phyloP scores from a whole-genome alignment of 2,797 vertebrate genomes.

The Tragelaphus oryx region DNA sequence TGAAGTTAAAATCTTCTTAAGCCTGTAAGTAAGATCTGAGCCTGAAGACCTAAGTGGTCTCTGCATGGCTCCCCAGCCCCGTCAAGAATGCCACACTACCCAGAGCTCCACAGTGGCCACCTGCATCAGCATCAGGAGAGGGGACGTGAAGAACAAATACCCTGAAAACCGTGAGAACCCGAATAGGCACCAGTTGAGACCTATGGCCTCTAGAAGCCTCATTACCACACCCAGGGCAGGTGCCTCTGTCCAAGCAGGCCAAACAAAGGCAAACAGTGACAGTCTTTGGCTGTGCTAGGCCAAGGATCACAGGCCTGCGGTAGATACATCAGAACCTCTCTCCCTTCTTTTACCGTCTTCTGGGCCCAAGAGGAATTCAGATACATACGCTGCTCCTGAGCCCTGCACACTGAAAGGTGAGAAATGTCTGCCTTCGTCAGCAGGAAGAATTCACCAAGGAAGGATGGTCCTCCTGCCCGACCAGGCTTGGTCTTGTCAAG shows the following conservation, averaged over 20 bases:
- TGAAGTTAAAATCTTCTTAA: not conserved
- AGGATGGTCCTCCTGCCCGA: not conserved
- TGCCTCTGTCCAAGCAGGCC: slow-evolving; percentile 37
- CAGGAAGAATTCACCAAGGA: slow-evolving; percentile 7
- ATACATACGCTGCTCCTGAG: slow-evolving; percentile 4
- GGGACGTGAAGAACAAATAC: slow-evolving; percentile 47
- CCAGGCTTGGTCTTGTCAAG: slow-evolving; percentile 4
- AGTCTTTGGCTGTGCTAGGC: slow-evolving; percentile 66
- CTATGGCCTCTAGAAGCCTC: slow-evolving; percentile 40
- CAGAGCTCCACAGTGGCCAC: not conserved
- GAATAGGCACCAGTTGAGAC: slow-evolving; percentile 56
- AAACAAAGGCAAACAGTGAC: slow-evolving; percentile 61
- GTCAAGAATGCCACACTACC: not conserved
- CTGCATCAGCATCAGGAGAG: not conserved
- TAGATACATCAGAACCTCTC: slow-evolving; percentile 13
- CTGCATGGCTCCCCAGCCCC: not conserved
- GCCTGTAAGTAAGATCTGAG: not conserved
- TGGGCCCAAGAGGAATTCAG: not conserved
- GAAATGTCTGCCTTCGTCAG: not conserved
- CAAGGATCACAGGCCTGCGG: slow-evolving; percentile 35
- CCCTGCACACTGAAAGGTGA: slow-evolving; percentile 16
- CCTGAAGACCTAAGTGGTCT: not conserved
- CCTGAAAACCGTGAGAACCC: slow-evolving; percentile 73
- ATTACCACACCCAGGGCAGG: slow-evolving; percentile 2
- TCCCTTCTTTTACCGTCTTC: slow-evolving; percentile 5